phyloP scores from a whole-genome alignment of 2,113 vertebrate genomes.

The Epinephelus lanceolatus region DNA sequence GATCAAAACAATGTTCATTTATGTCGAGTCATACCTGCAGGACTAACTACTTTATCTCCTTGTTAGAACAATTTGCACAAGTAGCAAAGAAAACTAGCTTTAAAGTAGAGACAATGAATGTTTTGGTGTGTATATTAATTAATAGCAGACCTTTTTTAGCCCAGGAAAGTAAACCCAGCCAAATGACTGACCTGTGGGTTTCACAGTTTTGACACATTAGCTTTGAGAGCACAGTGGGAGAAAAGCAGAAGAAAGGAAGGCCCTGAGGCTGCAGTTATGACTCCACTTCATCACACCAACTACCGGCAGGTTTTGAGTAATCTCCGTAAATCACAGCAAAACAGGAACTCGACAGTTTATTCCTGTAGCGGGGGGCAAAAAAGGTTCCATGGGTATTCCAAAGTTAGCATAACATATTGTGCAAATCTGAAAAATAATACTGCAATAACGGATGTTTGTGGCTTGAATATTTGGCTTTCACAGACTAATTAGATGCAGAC shows the following conservation, averaged over 20 bases:
- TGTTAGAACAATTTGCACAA: neutral
- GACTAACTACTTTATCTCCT: neutral
- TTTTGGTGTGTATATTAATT: neutral
- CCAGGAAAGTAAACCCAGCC: neutral
- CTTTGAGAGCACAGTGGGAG: neutral
- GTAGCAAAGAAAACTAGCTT: neutral
- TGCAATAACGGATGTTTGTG: neutral
- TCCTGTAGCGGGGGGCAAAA: neutral
- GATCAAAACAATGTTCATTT: neutral
- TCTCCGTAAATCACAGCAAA: conserved; percentile 12
- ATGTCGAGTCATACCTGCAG: neutral
- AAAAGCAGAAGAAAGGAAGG: conserved; percentile 30
- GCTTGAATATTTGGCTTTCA: neutral
- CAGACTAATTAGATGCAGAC: neutral
- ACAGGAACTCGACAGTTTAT: neutral
- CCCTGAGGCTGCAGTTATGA: neutral
- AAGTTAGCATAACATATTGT: too few species aligned
- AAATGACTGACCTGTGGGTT: neutral
- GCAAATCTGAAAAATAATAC: neutral
- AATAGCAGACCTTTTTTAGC: neutral
- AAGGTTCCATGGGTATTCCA: neutral
- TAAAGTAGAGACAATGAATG: neutral
- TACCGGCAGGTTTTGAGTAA: neutral
- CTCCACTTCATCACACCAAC: neutral
- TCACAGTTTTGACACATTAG: conserved; percentile 8